These are phyloP conservation scores for Papilio protenor DNA, from an alignment of 2,888 invertebrate genomes.

Conservation along the genomic window DNA sequence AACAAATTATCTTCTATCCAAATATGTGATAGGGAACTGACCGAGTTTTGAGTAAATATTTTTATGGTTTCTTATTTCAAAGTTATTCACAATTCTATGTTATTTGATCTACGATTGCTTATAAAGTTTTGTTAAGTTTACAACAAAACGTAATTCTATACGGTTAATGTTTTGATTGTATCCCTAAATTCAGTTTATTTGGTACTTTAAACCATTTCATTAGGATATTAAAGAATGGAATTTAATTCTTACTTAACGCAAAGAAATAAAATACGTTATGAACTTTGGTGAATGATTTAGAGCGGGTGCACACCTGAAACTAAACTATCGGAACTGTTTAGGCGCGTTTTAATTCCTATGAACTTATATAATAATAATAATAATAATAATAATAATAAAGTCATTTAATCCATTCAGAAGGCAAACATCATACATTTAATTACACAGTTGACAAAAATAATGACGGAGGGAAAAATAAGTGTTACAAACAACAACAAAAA, in stretches of 20 bases:
- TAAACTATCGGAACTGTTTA: no score
- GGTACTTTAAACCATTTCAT: neutral
- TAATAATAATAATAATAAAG: no score
- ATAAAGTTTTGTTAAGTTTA: conserved; percentile 6
- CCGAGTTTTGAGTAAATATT: neutral
- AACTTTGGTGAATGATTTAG: no score
- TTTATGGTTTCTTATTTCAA: conserved; percentile 1
- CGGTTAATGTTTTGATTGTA: conserved; percentile 1
- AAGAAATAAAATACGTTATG: neutral
- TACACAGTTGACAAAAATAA: no score
- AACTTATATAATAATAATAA: no score
- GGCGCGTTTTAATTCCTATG: no score
- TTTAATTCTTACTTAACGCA: neutral
- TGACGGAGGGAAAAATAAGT: no score
- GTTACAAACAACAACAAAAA: no score
- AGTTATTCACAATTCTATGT: neutral
- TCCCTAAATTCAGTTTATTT: conserved; percentile 6
- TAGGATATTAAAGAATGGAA: neutral
- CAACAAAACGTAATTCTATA: neutral
- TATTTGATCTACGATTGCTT: conserved; percentile 2
- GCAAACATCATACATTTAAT: no score
- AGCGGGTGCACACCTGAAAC: no score
- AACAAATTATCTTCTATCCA: neutral
- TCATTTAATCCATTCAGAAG: no score
- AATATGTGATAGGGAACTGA: neutral